Evolutionary conservation across 1,140 invertebrate species (phyloP).

Genomic region (Brachionus paranguensis): DNA sequence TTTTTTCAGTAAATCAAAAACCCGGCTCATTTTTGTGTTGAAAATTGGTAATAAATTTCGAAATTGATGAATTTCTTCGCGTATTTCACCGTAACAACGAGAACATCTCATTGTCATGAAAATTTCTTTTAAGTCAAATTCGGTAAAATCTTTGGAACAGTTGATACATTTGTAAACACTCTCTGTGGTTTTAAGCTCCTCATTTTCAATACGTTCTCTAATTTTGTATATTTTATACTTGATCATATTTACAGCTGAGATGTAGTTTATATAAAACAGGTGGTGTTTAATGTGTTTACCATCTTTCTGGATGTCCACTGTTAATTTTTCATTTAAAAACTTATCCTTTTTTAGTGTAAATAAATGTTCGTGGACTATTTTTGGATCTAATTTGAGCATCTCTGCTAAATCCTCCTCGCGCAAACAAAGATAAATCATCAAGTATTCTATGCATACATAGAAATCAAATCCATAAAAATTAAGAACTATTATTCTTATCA

Average conservation of each 20-base stretch:
- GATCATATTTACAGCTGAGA: neutral
- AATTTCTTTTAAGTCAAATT: slow-evolving; percentile 20
- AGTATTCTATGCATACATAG: neutral
- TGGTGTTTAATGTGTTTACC: slow-evolving; percentile 7
- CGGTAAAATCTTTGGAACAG: neutral
- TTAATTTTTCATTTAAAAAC: slow-evolving; percentile 18
- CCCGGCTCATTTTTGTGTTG: neutral
- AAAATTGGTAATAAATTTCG: neutral
- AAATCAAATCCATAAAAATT: slow-evolving; percentile 18
- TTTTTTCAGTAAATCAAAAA: slow-evolving; percentile 11
- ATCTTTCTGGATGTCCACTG: neutral
- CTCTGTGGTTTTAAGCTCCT: neutral
- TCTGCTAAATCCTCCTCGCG: slow-evolving; percentile 8
- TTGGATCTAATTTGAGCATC: neutral
- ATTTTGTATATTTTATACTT: slow-evolving; percentile 33
- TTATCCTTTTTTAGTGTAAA: neutral
- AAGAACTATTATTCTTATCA: neutral
- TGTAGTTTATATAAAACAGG: slow-evolving; percentile 1
- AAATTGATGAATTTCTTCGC: neutral
- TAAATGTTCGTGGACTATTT: slow-evolving; percentile 17
- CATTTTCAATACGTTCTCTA: neutral
- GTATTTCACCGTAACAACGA: neutral
- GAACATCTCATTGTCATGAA: slow-evolving; percentile 31
- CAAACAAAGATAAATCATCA: slow-evolving; percentile 3
- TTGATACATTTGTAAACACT: neutral